These are phyloP conservation scores for Polyommatus iphigenia DNA, from an alignment of 2,888 invertebrate species.

Conservation along the genomic window DNA sequence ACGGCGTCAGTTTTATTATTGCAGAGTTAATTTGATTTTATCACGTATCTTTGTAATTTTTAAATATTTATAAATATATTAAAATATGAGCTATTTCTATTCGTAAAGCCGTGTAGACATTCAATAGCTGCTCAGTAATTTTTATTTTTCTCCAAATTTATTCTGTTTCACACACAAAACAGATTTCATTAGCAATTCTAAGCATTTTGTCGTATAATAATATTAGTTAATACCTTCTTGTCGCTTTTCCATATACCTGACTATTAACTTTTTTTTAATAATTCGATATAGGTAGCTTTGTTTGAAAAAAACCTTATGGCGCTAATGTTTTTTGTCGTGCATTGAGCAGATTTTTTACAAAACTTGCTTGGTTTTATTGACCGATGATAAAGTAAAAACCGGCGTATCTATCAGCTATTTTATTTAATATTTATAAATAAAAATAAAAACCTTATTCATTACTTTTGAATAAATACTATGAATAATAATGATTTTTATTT, in stretches of 20 bases:
- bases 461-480: neutral
- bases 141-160: neutral
- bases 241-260: neutral
- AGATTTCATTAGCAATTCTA: too few relatives aligned
- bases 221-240: neutral
- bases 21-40: too few relatives aligned
- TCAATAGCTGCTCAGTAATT: neutral
- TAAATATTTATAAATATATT: too few relatives aligned
- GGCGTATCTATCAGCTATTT: neutral
- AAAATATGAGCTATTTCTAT: neutral
- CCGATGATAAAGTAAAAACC: neutral
- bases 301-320: neutral
- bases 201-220: too few relatives aligned
- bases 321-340: slow-evolving; percentile 1
- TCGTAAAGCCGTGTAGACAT: neutral
- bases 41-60: too few relatives aligned
- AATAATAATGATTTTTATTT: neutral
- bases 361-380: slow-evolving; percentile 10
- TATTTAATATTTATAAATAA: too few relatives aligned
- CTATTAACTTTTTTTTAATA: too few relatives aligned
- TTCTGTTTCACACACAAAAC: too few relatives aligned
- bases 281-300: neutral
- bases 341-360: neutral
- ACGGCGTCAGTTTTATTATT: too few relatives aligned
- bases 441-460: neutral